Conservation (phyloP, 2,797 vertebrate genomes). For the Neoniphon sammara region DNA sequence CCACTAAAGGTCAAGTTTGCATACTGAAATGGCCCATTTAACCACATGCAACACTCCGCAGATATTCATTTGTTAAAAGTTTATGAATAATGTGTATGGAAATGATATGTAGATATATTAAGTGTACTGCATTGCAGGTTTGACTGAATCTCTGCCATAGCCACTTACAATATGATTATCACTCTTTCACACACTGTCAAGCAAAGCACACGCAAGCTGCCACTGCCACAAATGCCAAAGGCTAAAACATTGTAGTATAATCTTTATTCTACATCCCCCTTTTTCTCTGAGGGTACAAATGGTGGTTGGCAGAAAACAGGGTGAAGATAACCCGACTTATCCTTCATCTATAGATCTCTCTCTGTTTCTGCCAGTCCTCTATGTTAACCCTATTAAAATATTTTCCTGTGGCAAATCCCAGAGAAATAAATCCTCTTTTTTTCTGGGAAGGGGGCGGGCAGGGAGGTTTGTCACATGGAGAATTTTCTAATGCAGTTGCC, state of each 20-base stretch:
- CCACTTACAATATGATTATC: slow-evolving; percentile 57
- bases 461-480: slow-evolving; percentile 67
- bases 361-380: slow-evolving; percentile 45
- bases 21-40: neutral
- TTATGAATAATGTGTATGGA: slow-evolving; percentile 32
- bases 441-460: slow-evolving; percentile 21
- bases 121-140: slow-evolving; percentile 56
- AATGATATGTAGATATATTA: slow-evolving; percentile 14
- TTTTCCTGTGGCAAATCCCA: slow-evolving; percentile 74
- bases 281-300: slow-evolving; percentile 54
- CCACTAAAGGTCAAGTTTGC: neutral
- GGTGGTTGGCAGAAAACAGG: slow-evolving; percentile 53
- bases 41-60: neutral
- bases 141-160: slow-evolving; percentile 61
- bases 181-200: slow-evolving; percentile 60
- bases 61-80: slow-evolving; percentile 18
- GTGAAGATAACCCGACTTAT: slow-evolving; percentile 69
- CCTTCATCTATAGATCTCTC: slow-evolving; percentile 67
- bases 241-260: slow-evolving; percentile 65
- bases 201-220: slow-evolving; percentile 64
- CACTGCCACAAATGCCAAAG: slow-evolving; percentile 62
- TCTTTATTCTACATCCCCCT: slow-evolving; percentile 58
- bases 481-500: slow-evolving; percentile 77
- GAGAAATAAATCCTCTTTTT: slow-evolving; percentile 77
- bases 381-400: slow-evolving; percentile 77